Conservation (phyloP, 2,888 invertebrate species). For the Brachyptera putata region DNA sequence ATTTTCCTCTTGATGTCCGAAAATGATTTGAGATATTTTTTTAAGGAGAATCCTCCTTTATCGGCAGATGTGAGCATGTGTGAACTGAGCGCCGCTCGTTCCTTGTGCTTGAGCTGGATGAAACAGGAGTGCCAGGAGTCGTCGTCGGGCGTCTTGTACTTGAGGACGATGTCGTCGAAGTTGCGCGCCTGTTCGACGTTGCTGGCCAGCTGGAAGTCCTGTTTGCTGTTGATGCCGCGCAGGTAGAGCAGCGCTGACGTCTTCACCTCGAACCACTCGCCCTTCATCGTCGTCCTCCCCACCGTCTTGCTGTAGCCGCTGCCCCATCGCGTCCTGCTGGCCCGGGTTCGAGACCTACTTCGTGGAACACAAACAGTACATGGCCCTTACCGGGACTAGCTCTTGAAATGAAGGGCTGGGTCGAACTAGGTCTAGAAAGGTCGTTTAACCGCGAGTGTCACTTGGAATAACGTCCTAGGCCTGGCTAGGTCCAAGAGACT, state of each 20-base stretch:
- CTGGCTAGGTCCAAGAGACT: too few species aligned
- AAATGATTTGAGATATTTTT: slow-evolving; percentile 5
- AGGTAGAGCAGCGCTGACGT: slow-evolving; percentile 16
- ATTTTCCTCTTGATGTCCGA: slow-evolving; percentile 10
- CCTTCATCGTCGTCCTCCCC: slow-evolving; percentile 16
- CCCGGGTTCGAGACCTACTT: too few species aligned
- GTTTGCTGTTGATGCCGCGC: slow-evolving; percentile 16
- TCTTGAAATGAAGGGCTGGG: too few species aligned
- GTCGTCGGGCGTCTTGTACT: background rate
- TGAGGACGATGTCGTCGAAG: slow-evolving; percentile 19
- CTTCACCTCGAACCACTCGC: slow-evolving; percentile 19
- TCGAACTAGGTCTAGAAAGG: too few species aligned
- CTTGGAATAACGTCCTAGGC: too few species aligned
- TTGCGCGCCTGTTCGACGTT: slow-evolving; percentile 13
- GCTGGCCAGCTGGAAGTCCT: slow-evolving; percentile 11
- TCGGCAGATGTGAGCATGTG: background rate
- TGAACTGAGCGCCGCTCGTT: slow-evolving; percentile 1
- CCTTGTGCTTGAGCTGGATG: slow-evolving; percentile 19
- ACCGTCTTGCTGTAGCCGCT: slow-evolving; percentile 18
- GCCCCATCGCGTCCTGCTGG: too few species aligned
- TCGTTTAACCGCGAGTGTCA: too few species aligned
- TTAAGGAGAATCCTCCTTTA: slow-evolving; percentile 6
- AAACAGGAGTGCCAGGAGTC: slow-evolving; percentile 6
- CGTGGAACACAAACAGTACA: too few species aligned
- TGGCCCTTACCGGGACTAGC: too few species aligned